Percentiles rank a stretch among this genome's conserved stretches.
Evolutionary conservation across 1,140 invertebrate species (phyloP).

Genomic region (Chelonus insularis): DNA sequence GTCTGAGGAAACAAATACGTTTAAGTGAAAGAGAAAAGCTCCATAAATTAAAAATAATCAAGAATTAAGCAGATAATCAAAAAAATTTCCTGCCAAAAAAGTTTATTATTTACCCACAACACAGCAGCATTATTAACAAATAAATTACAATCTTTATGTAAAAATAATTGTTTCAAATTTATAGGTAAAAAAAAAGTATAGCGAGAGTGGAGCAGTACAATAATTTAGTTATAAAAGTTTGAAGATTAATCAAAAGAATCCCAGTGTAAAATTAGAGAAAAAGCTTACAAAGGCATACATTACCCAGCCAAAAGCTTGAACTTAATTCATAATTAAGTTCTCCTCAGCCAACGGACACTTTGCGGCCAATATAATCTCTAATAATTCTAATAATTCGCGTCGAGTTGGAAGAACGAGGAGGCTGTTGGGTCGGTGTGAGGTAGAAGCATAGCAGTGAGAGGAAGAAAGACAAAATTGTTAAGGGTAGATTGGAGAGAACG

Average conservation of each 20-base stretch:
- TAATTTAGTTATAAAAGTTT: background rate
- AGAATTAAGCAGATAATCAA: too few species aligned
- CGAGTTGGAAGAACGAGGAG: slow-evolving; percentile 27
- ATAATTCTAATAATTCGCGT: slow-evolving; percentile 58
- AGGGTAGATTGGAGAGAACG: slow-evolving; percentile 37
- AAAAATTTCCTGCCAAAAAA: too few species aligned
- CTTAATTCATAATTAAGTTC: slow-evolving; percentile 49
- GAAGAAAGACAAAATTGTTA: slow-evolving; percentile 13
- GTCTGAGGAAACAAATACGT: too few species aligned
- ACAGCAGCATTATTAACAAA: too few species aligned
- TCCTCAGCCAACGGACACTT: slow-evolving; percentile 48
- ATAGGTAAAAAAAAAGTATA: too few species aligned
- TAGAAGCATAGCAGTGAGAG: background rate
- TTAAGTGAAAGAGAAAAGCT: too few species aligned
- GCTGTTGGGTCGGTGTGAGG: slow-evolving; percentile 15
- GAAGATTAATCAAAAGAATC: slow-evolving; percentile 5
- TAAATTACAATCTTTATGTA: too few species aligned
- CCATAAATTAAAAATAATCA: too few species aligned
- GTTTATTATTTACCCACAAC: too few species aligned
- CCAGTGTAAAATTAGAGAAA: slow-evolving; percentile 2
- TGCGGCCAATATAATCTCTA: slow-evolving; percentile 58
- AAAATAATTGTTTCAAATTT: too few species aligned
- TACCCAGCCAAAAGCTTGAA: slow-evolving; percentile 24
- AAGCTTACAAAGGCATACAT: slow-evolving; percentile 4
- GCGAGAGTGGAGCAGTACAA: too few species aligned